Percentiles rank a stretch among this genome's conserved stretches.
These are phyloP conservation scores for Raja brachyura DNA, from an alignment of 2,113 vertebrate genomes.

Conservation along the genomic window DNA sequence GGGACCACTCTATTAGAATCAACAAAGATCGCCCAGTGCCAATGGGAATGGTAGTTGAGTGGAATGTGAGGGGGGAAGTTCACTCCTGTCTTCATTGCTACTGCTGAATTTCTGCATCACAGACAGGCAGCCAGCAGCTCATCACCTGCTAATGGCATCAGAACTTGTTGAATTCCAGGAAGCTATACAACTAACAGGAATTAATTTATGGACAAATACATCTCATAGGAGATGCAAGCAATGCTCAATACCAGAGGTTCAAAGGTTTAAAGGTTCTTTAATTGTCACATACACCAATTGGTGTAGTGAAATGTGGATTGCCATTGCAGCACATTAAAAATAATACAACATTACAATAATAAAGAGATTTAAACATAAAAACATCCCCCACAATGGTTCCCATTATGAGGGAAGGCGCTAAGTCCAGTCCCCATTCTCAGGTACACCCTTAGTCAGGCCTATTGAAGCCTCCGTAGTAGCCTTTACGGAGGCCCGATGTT, in stretches of 20 bases:
- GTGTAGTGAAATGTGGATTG: too few relatives aligned
- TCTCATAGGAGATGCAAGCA: background rate
- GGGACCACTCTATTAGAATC: background rate
- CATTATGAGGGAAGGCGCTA: too few relatives aligned
- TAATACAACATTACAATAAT: too few relatives aligned
- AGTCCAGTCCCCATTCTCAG: too few relatives aligned
- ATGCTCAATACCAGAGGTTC: background rate
- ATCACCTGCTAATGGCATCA: background rate
- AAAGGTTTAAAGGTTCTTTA: too few relatives aligned
- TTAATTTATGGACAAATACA: background rate
- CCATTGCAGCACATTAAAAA: too few relatives aligned
- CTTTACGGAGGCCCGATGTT: too few relatives aligned
- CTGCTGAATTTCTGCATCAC: background rate
- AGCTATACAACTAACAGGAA: background rate
- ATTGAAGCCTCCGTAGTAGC: too few relatives aligned
- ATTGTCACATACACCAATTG: too few relatives aligned
- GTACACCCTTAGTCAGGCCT: too few relatives aligned
- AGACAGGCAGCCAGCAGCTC: background rate
- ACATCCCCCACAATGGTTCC: too few relatives aligned
- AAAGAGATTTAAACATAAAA: too few relatives aligned
- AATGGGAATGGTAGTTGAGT: background rate
- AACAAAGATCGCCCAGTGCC: background rate
- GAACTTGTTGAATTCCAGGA: background rate
- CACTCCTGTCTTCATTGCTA: background rate
- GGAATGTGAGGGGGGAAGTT: background rate